Percentiles rank a stretch among this genome's conserved stretches.
Conservation (phyloP, 2,888 invertebrate genomes). For the Diaprepes abbreviatus region DNA sequence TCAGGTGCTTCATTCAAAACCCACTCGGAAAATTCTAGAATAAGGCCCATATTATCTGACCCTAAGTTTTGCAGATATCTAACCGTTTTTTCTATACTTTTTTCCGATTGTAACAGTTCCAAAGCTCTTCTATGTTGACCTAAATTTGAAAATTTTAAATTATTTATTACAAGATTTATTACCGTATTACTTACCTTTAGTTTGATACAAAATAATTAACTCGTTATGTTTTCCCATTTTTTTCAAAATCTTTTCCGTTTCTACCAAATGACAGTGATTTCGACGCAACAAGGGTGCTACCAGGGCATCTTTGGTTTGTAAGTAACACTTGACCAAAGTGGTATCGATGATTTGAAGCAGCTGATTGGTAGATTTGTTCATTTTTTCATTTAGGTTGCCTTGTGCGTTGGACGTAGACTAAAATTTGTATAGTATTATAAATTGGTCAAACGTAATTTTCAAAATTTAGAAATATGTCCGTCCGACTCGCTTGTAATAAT, state of each 20-base stretch:
- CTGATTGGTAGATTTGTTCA: constrained; percentile 73
- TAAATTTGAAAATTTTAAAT: constrained; percentile 18
- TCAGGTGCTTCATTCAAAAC: constrained; percentile 88
- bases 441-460: too few relatives aligned
- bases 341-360: constrained; percentile 96
- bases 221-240: constrained; percentile 92
- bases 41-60: constrained; percentile 77
- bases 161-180: too few relatives aligned
- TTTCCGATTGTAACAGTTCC: constrained; percentile 84
- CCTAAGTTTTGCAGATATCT: constrained; percentile 93
- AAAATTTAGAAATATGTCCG: too few relatives aligned
- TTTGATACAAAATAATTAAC: constrained; percentile 94
- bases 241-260: constrained; percentile 90
- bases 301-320: constrained; percentile 96
- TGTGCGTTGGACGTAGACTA: constrained; percentile 61
- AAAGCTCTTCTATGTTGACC: constrained; percentile 93
- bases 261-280: constrained; percentile 93
- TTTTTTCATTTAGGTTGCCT: constrained; percentile 66
- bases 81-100: constrained; percentile 88
- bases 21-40: constrained; percentile 96
- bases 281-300: constrained; percentile 91
- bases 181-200: constrained; percentile 70
- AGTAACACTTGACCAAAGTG: constrained; percentile 95
- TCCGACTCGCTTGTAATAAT: too few relatives aligned
- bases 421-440: too few relatives aligned